Evolutionary conservation across 2,888 invertebrate species (phyloP), one percentile per base, ranked within the genome.

Genomic region (Piscicola geometra): DNA sequence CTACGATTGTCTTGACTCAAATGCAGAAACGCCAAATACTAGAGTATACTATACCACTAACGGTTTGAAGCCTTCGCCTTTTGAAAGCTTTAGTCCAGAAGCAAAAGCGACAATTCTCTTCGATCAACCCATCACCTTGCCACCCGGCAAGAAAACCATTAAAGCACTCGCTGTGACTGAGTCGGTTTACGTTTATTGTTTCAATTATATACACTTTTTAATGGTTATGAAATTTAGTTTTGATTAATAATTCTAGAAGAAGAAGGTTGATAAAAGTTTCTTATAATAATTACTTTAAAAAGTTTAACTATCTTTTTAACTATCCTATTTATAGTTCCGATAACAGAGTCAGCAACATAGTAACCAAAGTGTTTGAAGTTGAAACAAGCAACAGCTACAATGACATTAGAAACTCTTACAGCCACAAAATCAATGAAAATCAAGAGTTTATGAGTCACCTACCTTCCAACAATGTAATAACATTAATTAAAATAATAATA

Each of bases 31-130:
- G n/a, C 77, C 80, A 69, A 82, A 83, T 73, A 82, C 81, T 2
- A 81, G 81, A 47, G 85, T 86, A 36, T 83, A 82, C 80, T 86
- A 85, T 82, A 86, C 86, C 60, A 81, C 85, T 36, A 85, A 86
- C 83, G 85, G 85, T 21, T 81, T 81, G n/a, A 85, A 84, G 74
- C 86, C 86, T 28, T 83, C 85, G 25, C 85, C 85, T 1, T 86
- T 85, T 79, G 82, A 83, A 35, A 76, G 76, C 5, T 80, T 80
- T 68, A 81, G 83, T 66, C 82, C 82, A 28, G 80, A 78, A 5
- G 83, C 83, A 12, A 82, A 81, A 76, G 82, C 80, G 73, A 86
- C 86, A 0, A 81, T 82, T 78, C 81, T 82, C 74, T 86, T 85
- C 79, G 81, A 79, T 71, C 83, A 82, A 36, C 86, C 86, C 1